These are phyloP conservation scores for Onychostoma macrolepis DNA, from an alignment of 2,113 vertebrate species.

Conservation along the genomic window DNA sequence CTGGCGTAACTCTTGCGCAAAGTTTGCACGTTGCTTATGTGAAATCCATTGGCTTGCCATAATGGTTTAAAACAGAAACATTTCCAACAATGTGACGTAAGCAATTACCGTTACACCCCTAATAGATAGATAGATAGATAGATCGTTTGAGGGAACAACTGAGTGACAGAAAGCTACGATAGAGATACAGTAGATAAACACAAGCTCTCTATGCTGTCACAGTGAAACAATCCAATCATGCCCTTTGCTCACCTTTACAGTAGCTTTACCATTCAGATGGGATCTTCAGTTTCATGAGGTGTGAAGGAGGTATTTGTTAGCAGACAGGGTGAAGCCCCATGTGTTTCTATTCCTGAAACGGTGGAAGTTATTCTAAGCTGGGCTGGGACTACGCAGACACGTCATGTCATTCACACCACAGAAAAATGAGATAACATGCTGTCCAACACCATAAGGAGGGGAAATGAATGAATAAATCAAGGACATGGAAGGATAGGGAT, in stretches of 20 bases:
- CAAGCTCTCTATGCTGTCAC: background rate
- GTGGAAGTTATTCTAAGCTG: background rate
- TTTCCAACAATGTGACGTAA: too few relatives aligned
- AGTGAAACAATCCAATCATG: background rate
- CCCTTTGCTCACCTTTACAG: slow-evolving; percentile 5
- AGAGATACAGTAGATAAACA: background rate
- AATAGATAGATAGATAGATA: background rate
- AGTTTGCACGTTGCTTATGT: too few relatives aligned
- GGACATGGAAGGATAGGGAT: background rate
- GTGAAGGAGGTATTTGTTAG: background rate
- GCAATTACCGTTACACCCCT: too few relatives aligned
- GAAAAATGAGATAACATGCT: slow-evolving; percentile 1
- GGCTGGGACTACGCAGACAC: background rate
- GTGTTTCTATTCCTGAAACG: slow-evolving; percentile 24
- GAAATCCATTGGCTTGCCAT: too few relatives aligned
- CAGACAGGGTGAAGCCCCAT: background rate
- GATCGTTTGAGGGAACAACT: too few relatives aligned
- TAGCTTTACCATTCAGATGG: slow-evolving; percentile 14
- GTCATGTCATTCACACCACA: slow-evolving; percentile 4
- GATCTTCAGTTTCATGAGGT: slow-evolving; percentile 7
- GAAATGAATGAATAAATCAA: slow-evolving; percentile 31
- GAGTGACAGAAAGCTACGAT: background rate
- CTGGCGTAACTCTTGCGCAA: too few relatives aligned
- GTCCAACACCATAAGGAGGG: background rate
- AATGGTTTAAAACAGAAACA: too few relatives aligned